Evolutionary conservation across 2,888 invertebrate genomes (phyloP).

Genomic region (Fragum sueziense): DNA sequence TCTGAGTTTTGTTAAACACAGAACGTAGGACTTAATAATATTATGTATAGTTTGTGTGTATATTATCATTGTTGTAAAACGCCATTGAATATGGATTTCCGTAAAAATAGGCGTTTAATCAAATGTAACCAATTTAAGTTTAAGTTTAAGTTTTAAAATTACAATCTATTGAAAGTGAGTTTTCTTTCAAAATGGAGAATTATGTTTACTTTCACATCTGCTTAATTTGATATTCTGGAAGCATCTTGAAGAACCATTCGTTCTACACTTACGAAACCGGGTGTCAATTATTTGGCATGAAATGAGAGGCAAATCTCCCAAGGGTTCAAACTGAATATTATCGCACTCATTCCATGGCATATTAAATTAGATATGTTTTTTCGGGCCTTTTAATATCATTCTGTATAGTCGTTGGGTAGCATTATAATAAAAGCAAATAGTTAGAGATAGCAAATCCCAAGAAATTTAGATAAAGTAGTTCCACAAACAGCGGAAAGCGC

Average conservation of each 20-base stretch:
- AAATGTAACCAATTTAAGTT: too few species aligned
- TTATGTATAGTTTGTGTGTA: too few species aligned
- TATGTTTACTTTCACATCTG: neutral
- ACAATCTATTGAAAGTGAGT: too few species aligned
- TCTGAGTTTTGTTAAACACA: too few species aligned
- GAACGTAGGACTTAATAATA: too few species aligned
- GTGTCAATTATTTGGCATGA: conserved; percentile 25
- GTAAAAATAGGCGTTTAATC: too few species aligned
- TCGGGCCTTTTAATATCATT: conserved; percentile 57
- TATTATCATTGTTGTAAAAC: too few species aligned
- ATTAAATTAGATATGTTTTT: conserved; percentile 57
- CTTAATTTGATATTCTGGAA: neutral
- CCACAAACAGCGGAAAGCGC: conserved; percentile 32
- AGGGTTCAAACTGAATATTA: conserved; percentile 36
- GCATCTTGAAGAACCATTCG: conserved; percentile 15
- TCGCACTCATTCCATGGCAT: conserved; percentile 48
- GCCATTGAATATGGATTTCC: too few species aligned
- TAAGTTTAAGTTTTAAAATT: too few species aligned
- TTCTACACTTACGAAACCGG: conserved; percentile 2
- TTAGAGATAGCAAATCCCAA: conserved; percentile 56
- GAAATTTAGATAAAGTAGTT: conserved; percentile 57
- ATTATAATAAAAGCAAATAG: conserved; percentile 58
- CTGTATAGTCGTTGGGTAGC: conserved; percentile 49
- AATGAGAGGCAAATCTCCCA: conserved; percentile 29
- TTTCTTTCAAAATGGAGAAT: too few species aligned